Evolutionary conservation across 1,140 invertebrate genomes (phyloP), one percentile per base, ranked within the genome.

Genomic region (Zaprionus africanus): DNA sequence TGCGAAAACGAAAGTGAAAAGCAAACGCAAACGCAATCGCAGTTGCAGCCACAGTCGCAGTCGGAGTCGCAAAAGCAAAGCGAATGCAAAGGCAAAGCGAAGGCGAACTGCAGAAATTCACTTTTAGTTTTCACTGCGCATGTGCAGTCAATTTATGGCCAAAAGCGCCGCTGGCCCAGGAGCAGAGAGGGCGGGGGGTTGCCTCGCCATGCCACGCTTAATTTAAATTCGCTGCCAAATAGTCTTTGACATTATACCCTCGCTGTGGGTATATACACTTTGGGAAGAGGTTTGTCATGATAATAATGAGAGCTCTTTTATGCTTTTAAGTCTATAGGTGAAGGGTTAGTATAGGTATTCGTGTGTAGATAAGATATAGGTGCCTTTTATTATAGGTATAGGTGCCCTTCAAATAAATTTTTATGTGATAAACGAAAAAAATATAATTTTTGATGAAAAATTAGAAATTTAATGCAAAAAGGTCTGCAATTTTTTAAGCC

Each of bases 1-100:
- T 78, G 79, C 82, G 70, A 82, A 88, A 90, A 90, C 82, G 85
- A 90, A 90, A 90, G 85, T 90, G 85, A 90, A 90, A 90, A 90
- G 81, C 81, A 76, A 88, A 38, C 71, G 77, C 80, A 88, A 78
- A 56, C 63, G 78, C 57, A 77, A 56, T 49, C 36, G 36, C 13
- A 36, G 41, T 43, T 6, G 41, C 41, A 43, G 15, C 15, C 13
- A 15, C 38, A 41, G 38, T 6, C 38, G 38, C 38, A 41, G 38
- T 15, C 13, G 38, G 11, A 12, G 34, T 13, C 31, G 59, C 31
- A 63, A 61, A 57, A 59, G 4, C 43, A 61, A 26, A 57, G 60
- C 12, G 31, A 72, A 17, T 41, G 59, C 62, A 72, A 66, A 79
- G 2, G 12, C 11, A 24, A 53, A 24, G 76, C 59, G 28, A 57